Evolutionary conservation across 2,797 vertebrate genomes (phyloP).

Genomic region (Siniperca obscura): DNA sequence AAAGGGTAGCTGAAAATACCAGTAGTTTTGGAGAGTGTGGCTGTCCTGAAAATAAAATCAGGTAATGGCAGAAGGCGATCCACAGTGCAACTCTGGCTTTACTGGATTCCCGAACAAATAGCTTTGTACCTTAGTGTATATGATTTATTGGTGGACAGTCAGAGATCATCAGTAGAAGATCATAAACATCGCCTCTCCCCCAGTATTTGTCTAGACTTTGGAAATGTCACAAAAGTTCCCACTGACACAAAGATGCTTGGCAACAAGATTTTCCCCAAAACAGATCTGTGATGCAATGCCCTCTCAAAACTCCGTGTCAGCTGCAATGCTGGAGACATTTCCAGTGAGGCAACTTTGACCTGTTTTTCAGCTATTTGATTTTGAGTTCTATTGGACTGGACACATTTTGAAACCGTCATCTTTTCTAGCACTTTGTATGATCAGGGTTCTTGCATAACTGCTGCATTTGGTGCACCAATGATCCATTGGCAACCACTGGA

Average conservation of each 20-base stretch:
- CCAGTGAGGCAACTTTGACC: background rate
- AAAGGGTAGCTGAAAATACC: background rate
- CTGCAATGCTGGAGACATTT: constrained; percentile 17
- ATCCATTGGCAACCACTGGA: constrained; percentile 15
- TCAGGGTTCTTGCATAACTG: background rate
- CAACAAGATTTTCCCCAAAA: constrained; percentile 20
- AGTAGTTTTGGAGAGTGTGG: background rate
- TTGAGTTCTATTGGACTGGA: background rate
- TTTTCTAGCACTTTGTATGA: background rate
- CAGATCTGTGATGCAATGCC: constrained; percentile 35
- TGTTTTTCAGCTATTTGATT: background rate
- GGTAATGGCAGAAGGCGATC: background rate
- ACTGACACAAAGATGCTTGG: constrained; percentile 30
- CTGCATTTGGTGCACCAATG: background rate
- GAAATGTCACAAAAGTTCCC: constrained; percentile 35
- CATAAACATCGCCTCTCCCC: background rate
- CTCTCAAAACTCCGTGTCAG: background rate
- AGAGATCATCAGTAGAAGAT: constrained; percentile 13
- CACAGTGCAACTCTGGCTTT: background rate
- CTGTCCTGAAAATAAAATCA: background rate
- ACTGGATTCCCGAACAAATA: background rate
- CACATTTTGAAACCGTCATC: background rate
- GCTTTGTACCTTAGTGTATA: background rate
- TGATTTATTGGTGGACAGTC: background rate
- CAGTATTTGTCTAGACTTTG: constrained; percentile 11